Evolutionary conservation across 1,140 invertebrate species (phyloP).

Genomic region (Drosophila albomicans): DNA sequence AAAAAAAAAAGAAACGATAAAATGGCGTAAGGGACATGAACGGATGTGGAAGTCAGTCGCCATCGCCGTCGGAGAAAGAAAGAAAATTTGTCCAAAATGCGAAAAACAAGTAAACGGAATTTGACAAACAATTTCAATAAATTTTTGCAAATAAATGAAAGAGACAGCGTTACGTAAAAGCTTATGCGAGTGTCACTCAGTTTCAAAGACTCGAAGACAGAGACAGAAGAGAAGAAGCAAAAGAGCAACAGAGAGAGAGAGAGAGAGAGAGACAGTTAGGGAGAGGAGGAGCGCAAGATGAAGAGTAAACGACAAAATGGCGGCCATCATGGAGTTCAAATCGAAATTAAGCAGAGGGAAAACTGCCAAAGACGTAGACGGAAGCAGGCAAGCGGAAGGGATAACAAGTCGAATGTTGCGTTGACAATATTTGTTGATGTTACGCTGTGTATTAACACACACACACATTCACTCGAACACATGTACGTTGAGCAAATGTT

Average conservation of each 20-base stretch:
- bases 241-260: slow-evolving; percentile 5
- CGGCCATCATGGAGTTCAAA: slow-evolving; percentile 70
- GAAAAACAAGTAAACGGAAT: slow-evolving; percentile 83
- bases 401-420: slow-evolving; percentile 81
- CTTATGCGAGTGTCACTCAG: slow-evolving; percentile 12
- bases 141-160: slow-evolving; percentile 80
- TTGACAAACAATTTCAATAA: slow-evolving; percentile 84
- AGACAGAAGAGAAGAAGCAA: not conserved
- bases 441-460: slow-evolving; percentile 56
- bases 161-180: slow-evolving; percentile 37
- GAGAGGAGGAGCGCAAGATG: not conserved
- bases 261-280: not conserved
- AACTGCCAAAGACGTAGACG: slow-evolving; percentile 37
- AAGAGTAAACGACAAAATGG: slow-evolving; percentile 67
- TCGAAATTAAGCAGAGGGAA: slow-evolving; percentile 71
- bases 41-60: slow-evolving; percentile 66
- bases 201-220: slow-evolving; percentile 1
- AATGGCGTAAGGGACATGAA: slow-evolving; percentile 66
- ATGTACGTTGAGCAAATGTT: slow-evolving; percentile 50
- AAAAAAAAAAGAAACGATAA: slow-evolving; percentile 32
- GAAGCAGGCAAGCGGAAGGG: slow-evolving; percentile 74
- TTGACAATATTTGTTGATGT: slow-evolving; percentile 81
- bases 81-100: slow-evolving; percentile 67
- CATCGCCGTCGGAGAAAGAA: slow-evolving; percentile 36
- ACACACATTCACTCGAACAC: slow-evolving; percentile 4